Base-by-base conservation (phyloP, 2,888 invertebrate species). In the Oscheius sp. region DNA sequence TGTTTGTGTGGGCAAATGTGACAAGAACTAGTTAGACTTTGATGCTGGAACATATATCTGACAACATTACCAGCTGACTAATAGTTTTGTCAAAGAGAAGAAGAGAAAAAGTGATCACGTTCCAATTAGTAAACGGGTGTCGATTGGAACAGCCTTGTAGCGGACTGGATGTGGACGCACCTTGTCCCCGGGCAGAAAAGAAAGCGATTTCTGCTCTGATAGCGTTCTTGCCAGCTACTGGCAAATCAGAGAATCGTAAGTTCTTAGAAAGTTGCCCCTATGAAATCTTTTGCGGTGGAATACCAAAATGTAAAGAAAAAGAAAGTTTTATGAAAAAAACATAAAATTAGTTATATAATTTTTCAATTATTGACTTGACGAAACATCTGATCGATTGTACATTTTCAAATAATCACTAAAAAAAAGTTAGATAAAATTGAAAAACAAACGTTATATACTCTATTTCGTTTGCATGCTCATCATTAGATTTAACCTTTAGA, bases 121-220 rank as follows among this genome's bases (percentile, higher is more conserved):
- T 59, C 59, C 59, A 59, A 59, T 59, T 59, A 59, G 59, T 28
- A 9, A 22, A 24, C 24, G 44, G 44, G 59, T n/a, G 28, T 12
- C 54, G 32, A 54, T 32, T 54, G 54, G 54, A 54, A 54, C 59
- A 44, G 44, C 12, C 14, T 38, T 22, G 36, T 24, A 44, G 59
- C 59, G 59, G 28, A 59, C 59, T 59, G 59, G 59, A 59, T 44
- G 44, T n/a, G 41, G 41, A 38, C 57, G 57, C 54, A 56, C 41
- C 59, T 41, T 44, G 26, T 12, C 33, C 32, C 54, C n/a, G 51
- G 57, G 41, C 5, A 54, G 54, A 59, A 44, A 54, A 59, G 59
- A 44, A 59, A 59, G 28, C 59, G 59, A 59, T 59, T 59, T 59
- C 26, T 41, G 59, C 24, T 41, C 41, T 41, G 38, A 57, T 57